These are phyloP conservation scores for Noctua pronuba DNA, from an alignment of 2,888 invertebrate species.

Conservation along the genomic window DNA sequence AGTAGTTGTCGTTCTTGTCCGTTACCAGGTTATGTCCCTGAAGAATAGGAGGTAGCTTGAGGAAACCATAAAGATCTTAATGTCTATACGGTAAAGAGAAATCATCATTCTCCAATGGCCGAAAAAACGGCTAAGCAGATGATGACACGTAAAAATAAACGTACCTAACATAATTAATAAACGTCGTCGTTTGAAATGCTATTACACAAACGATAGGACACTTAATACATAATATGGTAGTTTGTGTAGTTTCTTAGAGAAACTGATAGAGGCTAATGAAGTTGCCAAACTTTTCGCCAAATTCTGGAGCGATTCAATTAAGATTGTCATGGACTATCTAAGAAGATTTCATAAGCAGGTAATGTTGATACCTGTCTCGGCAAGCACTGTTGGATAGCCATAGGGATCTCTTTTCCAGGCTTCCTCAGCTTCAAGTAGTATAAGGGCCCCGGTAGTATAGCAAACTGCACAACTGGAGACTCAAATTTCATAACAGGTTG, in stretches of 20 bases:
- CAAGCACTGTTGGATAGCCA: slow-evolving; percentile 85
- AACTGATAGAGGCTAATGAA: not conserved
- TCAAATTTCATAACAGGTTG: slow-evolving; percentile 82
- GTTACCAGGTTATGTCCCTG: slow-evolving; percentile 91
- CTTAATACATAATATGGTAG: not conserved
- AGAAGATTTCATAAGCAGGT: not conserved
- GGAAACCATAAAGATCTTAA: not conserved
- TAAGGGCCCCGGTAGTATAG: slow-evolving; percentile 90
- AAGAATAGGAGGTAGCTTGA: not conserved
- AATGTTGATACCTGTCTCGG: slow-evolving; percentile 77
- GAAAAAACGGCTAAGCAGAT: not conserved
- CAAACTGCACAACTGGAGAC: slow-evolving; percentile 77
- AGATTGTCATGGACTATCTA: not conserved
- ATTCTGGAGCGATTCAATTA: not conserved
- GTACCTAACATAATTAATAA: not conserved
- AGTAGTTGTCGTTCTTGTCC: slow-evolving; percentile 90
- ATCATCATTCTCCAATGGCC: not conserved
- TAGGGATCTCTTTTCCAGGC: slow-evolving; percentile 90
- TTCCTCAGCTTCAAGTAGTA: slow-evolving; percentile 90
- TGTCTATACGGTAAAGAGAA: not conserved
- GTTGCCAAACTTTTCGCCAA: not conserved
- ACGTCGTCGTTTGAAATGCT: not conserved
- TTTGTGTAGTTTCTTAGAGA: not conserved
- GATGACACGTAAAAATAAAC: not conserved
- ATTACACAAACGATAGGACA: not conserved